phyloP scores from a whole-genome alignment of 2,888 invertebrate species.

The Xestia c-nigrum region DNA sequence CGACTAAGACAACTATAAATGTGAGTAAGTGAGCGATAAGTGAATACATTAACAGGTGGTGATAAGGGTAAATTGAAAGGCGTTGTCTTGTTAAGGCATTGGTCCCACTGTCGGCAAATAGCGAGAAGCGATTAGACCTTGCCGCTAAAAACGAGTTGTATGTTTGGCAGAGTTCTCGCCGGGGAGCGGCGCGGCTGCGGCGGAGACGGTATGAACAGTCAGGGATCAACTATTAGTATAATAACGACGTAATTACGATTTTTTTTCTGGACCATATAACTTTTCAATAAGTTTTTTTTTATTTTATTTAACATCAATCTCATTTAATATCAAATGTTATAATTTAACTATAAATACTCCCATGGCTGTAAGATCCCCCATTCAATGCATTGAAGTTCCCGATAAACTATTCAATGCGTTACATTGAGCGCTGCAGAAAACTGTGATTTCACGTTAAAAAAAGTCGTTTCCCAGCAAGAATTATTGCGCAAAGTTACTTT shows the following conservation, averaged over 20 bases:
- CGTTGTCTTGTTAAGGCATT: slow-evolving; percentile 5
- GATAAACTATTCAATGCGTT: not conserved
- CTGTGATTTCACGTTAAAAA: not conserved
- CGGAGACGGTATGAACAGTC: too few relatives aligned
- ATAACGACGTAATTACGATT: too few relatives aligned
- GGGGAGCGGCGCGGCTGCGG: too few relatives aligned
- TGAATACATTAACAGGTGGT: not conserved
- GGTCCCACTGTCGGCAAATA: not conserved
- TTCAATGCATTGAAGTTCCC: not conserved
- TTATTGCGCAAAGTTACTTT: not conserved
- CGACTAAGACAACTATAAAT: not conserved
- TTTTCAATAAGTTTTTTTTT: not conserved
- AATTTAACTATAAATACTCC: not conserved
- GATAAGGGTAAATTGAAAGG: slow-evolving; percentile 16
- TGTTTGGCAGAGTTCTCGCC: not conserved
- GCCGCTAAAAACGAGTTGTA: not conserved
- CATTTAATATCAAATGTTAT: not conserved
- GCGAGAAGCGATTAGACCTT: not conserved
- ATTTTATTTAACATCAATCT: not conserved
- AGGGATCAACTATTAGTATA: not conserved
- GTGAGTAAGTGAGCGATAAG: not conserved
- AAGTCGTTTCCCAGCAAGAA: not conserved
- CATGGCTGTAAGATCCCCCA: not conserved
- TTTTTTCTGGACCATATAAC: not conserved
- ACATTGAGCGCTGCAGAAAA: not conserved